Base-by-base conservation (phyloP, 1,140 invertebrate genomes). In the Pteromalus puparum region DNA sequence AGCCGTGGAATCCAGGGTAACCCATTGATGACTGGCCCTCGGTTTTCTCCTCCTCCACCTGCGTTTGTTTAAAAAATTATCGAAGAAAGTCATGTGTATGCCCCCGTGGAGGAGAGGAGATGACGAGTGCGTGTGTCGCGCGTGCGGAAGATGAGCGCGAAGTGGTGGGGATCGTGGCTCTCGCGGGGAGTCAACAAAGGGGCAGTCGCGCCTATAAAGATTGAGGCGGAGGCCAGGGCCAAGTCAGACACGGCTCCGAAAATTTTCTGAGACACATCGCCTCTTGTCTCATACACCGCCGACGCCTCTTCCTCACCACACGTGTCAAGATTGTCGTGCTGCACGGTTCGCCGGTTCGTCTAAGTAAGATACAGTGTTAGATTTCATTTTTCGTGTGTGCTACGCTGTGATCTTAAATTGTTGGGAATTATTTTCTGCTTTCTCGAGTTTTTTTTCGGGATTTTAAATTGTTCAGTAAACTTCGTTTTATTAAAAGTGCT, bases 31-130 rank as follows among this genome's bases (percentile, higher is more conserved):
- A n/a, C 12, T 77, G 77, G 53, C n/a, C 15, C 21, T 67, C n/a
- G 4, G 21, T 68, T 38, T 76, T 34, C 48, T 53, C 74, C 34
- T 53, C 65, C 83, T 67, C 74, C 28, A 76, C 21, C 79, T 77
- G 38, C 34, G 90, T 92, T 93, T 92, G 92, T 92, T 93, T 92
- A 92, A 93, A 92, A 92, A 93, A 93, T 91, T 92, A 92, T 90
- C 91, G 90, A 92, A 88, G 91, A 93, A 91, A 92, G 91, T 86
- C 83, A 78, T 81, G 72, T 48, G 53, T 67, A 24, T 65, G 24
- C 65, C 13, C 26, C 26, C 18, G 42, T 65, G 65, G 79, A 84
- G 74, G 82, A 83, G 87, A 85, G 86, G 86, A 87, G 87, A 81
- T 81, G 85, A 87, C 85, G 68, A 81, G 86, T 83, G 68, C 81